phyloP scores from a whole-genome alignment of 1,140 invertebrate genomes.

The Drosophila nebulosa region DNA sequence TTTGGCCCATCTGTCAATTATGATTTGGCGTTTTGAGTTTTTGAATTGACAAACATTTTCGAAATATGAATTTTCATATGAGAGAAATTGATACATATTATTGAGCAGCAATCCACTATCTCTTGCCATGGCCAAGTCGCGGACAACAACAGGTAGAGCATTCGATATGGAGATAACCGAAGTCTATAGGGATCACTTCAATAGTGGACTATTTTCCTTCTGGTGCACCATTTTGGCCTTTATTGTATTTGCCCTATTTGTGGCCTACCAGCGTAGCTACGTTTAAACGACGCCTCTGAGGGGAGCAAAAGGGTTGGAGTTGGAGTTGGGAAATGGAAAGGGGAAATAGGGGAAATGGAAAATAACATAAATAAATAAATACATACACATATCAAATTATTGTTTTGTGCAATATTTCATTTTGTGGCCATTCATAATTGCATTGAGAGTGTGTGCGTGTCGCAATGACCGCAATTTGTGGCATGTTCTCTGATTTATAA shows the following conservation, averaged over 20 bases:
- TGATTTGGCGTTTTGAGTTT: conserved; percentile 7
- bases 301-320: not conserved
- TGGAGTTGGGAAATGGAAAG: too few species aligned
- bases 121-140: not conserved
- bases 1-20: conserved; percentile 5
- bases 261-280: conserved; percentile 16
- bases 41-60: not conserved
- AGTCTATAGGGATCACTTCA: conserved; percentile 44
- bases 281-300: too few species aligned
- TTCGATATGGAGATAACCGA: conserved; percentile 15
- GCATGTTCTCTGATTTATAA: conserved; percentile 20
- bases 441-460: conserved; percentile 11
- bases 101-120: not conserved
- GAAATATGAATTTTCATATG: not conserved
- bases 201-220: conserved; percentile 8
- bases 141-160: not conserved
- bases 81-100: not conserved
- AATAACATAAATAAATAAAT: not conserved
- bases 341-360: too few species aligned
- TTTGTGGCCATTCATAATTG: conserved; percentile 3
- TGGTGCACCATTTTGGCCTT: conserved; percentile 26
- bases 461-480: conserved; percentile 20
- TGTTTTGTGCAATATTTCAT: not conserved
- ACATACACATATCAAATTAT: not conserved
- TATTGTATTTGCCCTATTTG: conserved; percentile 11